Evolutionary conservation across 2,113 vertebrate genomes (phyloP).

Genomic region (Machaerirhynchus nigripectus): DNA sequence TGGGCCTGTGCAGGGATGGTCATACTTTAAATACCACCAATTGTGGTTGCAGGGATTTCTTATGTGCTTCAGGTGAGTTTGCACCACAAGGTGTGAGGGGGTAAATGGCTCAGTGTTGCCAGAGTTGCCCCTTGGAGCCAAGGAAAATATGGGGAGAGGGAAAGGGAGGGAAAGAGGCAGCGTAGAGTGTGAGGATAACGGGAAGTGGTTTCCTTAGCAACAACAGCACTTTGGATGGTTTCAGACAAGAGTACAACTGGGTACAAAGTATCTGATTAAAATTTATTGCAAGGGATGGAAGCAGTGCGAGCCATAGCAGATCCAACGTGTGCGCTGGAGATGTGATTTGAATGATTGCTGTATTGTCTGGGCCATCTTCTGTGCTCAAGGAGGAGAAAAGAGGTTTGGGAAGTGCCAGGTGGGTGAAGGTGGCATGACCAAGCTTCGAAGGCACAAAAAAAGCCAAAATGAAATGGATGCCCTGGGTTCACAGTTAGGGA

Average conservation of each 20-base stretch:
- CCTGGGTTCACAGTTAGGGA: neutral
- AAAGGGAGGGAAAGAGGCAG: slow-evolving; percentile 22
- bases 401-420: neutral
- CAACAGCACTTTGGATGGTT: slow-evolving; percentile 61
- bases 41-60: neutral
- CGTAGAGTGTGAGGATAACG: slow-evolving; percentile 21
- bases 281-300: slow-evolving; percentile 58
- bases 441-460: neutral
- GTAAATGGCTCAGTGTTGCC: neutral
- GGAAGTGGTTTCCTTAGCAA: slow-evolving; percentile 58
- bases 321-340: neutral
- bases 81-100: neutral
- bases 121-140: neutral
- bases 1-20: neutral
- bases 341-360: slow-evolving; percentile 14
- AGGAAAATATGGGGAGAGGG: neutral
- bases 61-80: neutral
- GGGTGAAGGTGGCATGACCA: neutral
- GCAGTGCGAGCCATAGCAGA: slow-evolving; percentile 8
- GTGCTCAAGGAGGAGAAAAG: neutral
- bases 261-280: slow-evolving; percentile 73
- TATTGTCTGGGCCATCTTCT: neutral
- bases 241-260: slow-evolving; percentile 61
- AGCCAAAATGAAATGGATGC: neutral
- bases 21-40: neutral